phyloP scores from a whole-genome alignment of 2,797 vertebrate species.

The Coendou prehensilis region DNA sequence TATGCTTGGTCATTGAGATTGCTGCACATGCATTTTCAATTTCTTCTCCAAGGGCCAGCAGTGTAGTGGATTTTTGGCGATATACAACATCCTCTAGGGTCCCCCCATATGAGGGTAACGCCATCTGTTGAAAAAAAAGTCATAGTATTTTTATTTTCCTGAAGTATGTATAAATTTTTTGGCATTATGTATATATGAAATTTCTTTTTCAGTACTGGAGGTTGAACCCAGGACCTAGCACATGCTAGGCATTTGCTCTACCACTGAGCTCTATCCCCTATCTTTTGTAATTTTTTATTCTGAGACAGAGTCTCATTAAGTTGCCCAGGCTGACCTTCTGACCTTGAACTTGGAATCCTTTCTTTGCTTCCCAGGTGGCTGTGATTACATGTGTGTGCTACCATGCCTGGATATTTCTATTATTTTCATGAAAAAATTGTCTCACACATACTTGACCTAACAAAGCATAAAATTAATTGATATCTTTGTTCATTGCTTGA shows the following conservation, averaged over 20 bases:
- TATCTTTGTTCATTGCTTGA: background rate
- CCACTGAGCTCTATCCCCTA: background rate
- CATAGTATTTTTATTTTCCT: background rate
- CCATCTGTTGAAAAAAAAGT: background rate
- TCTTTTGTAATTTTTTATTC: background rate
- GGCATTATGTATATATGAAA: background rate
- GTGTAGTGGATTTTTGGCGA: background rate
- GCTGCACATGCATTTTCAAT: background rate
- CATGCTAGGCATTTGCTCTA: background rate
- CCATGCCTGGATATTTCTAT: background rate
- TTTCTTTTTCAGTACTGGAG: background rate
- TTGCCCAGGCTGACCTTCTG: background rate
- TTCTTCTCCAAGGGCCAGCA: background rate
- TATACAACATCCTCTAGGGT: background rate
- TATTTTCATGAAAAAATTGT: conserved; percentile 9
- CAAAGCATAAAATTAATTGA: conserved; percentile 5
- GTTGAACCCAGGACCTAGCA: background rate
- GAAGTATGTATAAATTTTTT: background rate
- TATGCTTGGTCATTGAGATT: background rate
- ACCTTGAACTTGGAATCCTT: background rate
- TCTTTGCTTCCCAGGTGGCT: background rate
- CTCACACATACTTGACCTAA: conserved; percentile 7
- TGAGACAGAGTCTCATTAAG: background rate
- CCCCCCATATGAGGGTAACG: background rate
- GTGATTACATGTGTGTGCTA: background rate